Conservation (phyloP, 2,797 vertebrate genomes). For the Ptychobarbus kaznakovi region DNA sequence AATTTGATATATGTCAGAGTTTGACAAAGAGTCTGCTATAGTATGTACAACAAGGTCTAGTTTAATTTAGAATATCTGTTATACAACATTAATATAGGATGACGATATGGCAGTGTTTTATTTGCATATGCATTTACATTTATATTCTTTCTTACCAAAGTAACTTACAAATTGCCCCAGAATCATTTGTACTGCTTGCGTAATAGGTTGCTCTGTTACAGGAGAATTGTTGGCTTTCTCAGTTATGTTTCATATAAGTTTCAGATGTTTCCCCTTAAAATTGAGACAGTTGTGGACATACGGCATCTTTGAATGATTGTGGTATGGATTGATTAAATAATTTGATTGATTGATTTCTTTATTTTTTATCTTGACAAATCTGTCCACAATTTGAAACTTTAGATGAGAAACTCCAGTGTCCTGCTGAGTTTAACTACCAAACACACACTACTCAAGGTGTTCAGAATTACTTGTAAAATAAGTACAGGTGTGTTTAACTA, state of each 20-base stretch:
- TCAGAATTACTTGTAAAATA: neutral
- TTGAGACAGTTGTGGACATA: neutral
- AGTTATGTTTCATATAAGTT: neutral
- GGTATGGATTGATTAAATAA: neutral
- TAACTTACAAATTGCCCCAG: neutral
- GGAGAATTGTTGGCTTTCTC: neutral
- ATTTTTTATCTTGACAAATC: neutral
- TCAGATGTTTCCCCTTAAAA: neutral
- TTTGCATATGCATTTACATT: conserved; percentile 10
- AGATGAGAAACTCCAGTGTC: neutral
- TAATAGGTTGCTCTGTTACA: neutral
- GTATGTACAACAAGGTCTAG: neutral
- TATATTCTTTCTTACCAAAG: neutral
- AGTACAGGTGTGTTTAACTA: neutral
- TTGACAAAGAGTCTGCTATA: conserved; percentile 19
- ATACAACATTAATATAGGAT: conserved; percentile 10
- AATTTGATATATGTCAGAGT: conserved; percentile 28
- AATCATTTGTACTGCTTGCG: neutral
- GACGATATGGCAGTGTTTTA: conserved; percentile 1
- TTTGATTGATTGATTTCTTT: neutral
- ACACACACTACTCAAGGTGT: neutral
- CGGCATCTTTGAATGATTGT: neutral
- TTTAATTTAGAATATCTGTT: conserved; percentile 15
- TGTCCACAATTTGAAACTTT: neutral
- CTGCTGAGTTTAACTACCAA: neutral